Percentiles rank a stretch among this genome's conserved stretches.
phyloP scores from a whole-genome alignment of 2,113 vertebrate genomes.

The Sminthopsis crassicaudata region DNA sequence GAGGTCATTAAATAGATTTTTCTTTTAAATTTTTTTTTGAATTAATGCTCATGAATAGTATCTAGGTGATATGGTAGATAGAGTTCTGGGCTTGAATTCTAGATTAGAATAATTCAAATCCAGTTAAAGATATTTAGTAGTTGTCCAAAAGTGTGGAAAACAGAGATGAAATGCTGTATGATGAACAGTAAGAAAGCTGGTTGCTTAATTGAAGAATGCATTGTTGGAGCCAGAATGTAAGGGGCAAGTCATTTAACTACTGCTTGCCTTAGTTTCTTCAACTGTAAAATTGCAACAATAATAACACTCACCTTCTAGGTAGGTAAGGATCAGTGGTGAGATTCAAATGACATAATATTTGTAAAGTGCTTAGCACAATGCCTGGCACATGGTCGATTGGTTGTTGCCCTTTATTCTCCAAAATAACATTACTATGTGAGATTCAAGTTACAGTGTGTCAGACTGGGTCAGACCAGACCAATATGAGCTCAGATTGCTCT shows the following conservation, averaged over 20 bases:
- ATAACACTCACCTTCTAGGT: neutral
- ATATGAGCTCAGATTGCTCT: too few species aligned
- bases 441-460: too few species aligned
- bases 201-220: neutral
- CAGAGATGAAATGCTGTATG: neutral
- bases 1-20: neutral
- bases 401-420: too few species aligned
- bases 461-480: too few species aligned
- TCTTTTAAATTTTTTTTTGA: constrained; percentile 1
- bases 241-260: neutral
- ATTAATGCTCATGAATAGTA: constrained; percentile 20
- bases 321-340: neutral
- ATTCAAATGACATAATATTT: neutral
- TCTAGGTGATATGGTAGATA: neutral
- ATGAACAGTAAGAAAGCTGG: neutral
- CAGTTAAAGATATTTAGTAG: neutral
- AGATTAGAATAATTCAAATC: neutral
- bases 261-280: neutral
- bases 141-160: neutral
- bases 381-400: too few species aligned
- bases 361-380: neutral
- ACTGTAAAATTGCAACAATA: neutral
- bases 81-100: too few species aligned
- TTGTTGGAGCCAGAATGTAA: neutral
- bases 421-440: too few species aligned